phyloP scores from a whole-genome alignment of 2,888 invertebrate species.

The Tiliacea citrago region DNA sequence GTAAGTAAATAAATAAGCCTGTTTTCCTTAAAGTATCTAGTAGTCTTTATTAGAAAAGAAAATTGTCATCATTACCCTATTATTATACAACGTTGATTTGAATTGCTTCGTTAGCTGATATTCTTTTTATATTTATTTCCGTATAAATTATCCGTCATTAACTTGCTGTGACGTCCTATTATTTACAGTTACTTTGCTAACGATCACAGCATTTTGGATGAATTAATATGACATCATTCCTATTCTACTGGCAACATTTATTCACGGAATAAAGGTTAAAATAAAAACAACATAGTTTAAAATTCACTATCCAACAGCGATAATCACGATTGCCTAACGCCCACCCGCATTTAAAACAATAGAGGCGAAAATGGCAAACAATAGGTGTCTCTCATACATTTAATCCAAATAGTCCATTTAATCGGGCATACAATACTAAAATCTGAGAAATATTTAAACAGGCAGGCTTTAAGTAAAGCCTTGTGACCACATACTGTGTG shows the following conservation, averaged over 20 bases:
- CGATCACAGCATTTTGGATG: background rate
- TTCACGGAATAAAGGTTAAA: background rate
- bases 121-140: conserved; percentile 5
- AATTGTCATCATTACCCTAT: conserved; percentile 16
- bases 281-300: background rate
- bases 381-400: conserved; percentile 15
- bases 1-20: background rate
- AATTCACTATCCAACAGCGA: background rate
- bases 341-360: conserved; percentile 29
- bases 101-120: conserved; percentile 25
- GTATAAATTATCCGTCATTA: conserved; percentile 1
- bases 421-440: conserved; percentile 53
- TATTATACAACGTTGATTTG: background rate
- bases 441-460: conserved; percentile 63
- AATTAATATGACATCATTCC: background rate
- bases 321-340: background rate
- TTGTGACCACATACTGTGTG: conserved; percentile 56
- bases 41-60: background rate
- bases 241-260: background rate
- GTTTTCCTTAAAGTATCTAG: background rate
- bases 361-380: conserved; percentile 30
- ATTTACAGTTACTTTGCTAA: background rate
- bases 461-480: conserved; percentile 57
- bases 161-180: conserved; percentile 9
- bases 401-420: conserved; percentile 47